Conservation (phyloP, 37 sponge, comb jelly and placozoan genomes). For the Crambe crambe region DNA sequence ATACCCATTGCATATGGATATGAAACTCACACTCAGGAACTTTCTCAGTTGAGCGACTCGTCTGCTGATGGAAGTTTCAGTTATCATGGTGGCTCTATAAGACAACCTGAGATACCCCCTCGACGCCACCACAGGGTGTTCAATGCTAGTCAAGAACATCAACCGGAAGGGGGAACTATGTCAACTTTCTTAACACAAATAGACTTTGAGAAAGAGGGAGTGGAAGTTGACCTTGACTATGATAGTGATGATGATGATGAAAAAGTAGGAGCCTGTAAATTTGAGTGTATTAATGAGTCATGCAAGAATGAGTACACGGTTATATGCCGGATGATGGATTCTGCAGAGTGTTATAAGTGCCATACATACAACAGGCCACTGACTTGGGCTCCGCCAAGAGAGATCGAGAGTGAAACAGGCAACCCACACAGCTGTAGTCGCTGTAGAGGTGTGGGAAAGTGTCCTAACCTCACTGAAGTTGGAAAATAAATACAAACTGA, state of each 20-base stretch:
- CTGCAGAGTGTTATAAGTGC: neutral
- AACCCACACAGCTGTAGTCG: neutral
- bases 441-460: neutral
- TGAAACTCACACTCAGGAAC: too few species aligned
- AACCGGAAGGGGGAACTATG: neutral
- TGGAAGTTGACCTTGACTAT: constrained; percentile 4
- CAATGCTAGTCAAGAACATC: neutral
- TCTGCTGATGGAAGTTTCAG: too few species aligned
- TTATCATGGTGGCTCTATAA: too few species aligned
- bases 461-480: neutral
- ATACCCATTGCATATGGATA: too few species aligned
- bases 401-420: neutral
- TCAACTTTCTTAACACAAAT: neutral
- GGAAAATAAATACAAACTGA: too few species aligned
- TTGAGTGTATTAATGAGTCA: neutral
- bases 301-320: neutral
- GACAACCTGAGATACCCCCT: too few species aligned
- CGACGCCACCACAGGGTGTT: too few species aligned
- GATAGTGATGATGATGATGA: neutral
- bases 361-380: neutral
- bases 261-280: neutral
- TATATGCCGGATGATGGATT: neutral
- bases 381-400: neutral
- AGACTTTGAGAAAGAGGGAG: neutral
- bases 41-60: too few species aligned